These are phyloP conservation scores for Oplegnathus fasciatus DNA, from an alignment of 2,113 vertebrate genomes.

Conservation along the genomic window DNA sequence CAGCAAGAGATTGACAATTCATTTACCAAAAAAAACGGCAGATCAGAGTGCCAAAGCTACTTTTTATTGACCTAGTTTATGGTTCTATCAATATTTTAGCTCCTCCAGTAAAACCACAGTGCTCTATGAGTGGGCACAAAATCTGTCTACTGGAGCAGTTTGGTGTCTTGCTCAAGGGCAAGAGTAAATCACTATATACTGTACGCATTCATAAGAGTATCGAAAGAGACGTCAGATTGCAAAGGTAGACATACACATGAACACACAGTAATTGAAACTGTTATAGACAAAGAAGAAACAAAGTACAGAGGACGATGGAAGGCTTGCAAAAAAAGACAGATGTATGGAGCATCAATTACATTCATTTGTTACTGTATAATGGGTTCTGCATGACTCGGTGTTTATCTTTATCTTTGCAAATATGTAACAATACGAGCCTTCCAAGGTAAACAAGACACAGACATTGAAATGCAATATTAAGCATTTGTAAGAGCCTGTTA, in stretches of 20 bases:
- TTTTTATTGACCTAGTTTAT: not conserved
- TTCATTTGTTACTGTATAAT: not conserved
- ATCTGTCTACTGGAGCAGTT: not conserved
- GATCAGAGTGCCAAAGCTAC: not conserved
- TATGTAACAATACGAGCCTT: constrained; percentile 39
- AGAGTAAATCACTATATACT: not conserved
- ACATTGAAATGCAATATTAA: constrained; percentile 36
- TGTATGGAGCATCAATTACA: not conserved
- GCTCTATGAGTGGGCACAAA: not conserved
- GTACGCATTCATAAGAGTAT: not conserved
- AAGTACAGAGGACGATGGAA: not conserved
- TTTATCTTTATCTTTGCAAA: constrained; percentile 29
- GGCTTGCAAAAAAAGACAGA: not conserved
- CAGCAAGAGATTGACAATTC: not conserved
- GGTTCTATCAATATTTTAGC: not conserved
- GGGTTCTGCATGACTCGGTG: constrained; percentile 21
- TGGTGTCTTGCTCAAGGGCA: not conserved
- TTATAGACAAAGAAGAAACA: not conserved
- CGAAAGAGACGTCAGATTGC: not conserved
- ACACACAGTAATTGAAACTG: not conserved
- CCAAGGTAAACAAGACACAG: constrained; percentile 52
- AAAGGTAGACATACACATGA: not conserved
- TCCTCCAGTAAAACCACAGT: not conserved
- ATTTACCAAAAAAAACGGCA: not conserved
- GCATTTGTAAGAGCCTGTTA: constrained; percentile 46